Percentiles rank a stretch among this genome's conserved stretches.
phyloP scores from a whole-genome alignment of 2,113 vertebrate species.

The Malaclemys terrapin region DNA sequence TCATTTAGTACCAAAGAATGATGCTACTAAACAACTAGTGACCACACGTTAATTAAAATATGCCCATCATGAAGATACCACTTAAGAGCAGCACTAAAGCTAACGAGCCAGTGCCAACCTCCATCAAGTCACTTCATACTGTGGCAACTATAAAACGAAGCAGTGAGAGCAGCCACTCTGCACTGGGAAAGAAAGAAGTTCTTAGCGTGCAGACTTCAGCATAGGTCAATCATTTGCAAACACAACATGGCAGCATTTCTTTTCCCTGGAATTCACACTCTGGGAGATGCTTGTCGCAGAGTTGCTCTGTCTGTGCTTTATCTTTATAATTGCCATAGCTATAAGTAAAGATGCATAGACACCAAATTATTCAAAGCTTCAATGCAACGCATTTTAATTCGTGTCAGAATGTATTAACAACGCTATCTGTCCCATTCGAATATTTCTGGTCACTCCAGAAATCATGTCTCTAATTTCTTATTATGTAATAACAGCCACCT shows the following conservation, averaged over 20 bases:
- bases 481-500: neutral
- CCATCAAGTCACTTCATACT: neutral
- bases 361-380: neutral
- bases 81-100: neutral
- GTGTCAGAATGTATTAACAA: neutral
- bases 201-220: neutral
- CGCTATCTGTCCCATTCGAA: neutral
- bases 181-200: neutral
- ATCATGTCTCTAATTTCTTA: neutral
- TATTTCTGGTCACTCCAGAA: neutral
- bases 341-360: constrained; percentile 22
- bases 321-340: neutral
- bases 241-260: neutral
- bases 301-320: constrained; percentile 5
- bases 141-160: neutral
- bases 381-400: neutral
- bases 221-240: constrained; percentile 27
- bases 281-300: constrained; percentile 8
- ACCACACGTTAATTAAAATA: constrained; percentile 1
- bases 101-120: constrained; percentile 27
- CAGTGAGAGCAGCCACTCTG: neutral
- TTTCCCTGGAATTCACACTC: constrained; percentile 14
- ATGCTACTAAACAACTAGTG: neutral
- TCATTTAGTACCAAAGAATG: neutral
- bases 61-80: neutral